phyloP scores from a whole-genome alignment of 2,888 invertebrate genomes.

The Lamellibrachia satsuma region DNA sequence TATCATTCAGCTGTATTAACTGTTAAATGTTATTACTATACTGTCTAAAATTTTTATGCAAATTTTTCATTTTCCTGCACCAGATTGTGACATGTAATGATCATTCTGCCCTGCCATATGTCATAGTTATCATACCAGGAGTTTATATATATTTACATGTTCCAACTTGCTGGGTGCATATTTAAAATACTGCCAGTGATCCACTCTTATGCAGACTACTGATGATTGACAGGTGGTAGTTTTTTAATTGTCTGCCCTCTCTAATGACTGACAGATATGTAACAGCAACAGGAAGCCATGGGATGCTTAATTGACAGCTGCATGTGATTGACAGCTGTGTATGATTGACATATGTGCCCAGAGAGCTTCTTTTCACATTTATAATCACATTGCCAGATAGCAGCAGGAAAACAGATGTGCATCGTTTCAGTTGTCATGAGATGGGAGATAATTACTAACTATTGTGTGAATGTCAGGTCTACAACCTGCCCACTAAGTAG shows the following conservation, averaged over 20 bases:
- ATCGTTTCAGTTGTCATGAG: background rate
- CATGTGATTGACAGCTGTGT: background rate
- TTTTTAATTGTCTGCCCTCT: background rate
- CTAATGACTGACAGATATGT: background rate
- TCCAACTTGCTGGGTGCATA: background rate
- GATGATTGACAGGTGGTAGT: background rate
- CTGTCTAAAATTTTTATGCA: too few relatives aligned
- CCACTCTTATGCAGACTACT: background rate
- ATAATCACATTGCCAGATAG: background rate
- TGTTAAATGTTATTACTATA: too few relatives aligned
- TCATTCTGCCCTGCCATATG: background rate
- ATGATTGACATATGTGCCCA: background rate
- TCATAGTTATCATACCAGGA: background rate
- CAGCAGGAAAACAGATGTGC: background rate
- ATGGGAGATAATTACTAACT: background rate
- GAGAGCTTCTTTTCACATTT: background rate
- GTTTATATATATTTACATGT: background rate
- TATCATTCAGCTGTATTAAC: background rate
- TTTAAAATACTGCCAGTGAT: background rate
- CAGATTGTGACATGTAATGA: too few relatives aligned
- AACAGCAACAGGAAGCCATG: background rate
- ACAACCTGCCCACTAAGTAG: background rate
- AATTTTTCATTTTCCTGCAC: too few relatives aligned
- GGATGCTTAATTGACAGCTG: conserved; percentile 17
- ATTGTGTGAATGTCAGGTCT: background rate